Evolutionary conservation across 2,797 vertebrate species (phyloP).

Genomic region (Remorina albescens): DNA sequence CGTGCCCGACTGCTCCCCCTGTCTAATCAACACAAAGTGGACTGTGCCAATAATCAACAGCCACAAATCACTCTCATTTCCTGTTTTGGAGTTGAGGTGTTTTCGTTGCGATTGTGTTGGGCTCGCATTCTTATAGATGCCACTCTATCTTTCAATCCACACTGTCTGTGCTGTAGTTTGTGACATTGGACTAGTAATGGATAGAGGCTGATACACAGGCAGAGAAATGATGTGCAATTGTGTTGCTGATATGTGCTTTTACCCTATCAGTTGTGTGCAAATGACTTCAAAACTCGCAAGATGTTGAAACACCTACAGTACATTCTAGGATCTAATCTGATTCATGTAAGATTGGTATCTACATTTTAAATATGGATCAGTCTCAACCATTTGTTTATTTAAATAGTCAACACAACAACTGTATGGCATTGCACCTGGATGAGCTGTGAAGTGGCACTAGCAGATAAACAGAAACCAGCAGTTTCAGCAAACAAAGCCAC

Average conservation of each 20-base stretch:
- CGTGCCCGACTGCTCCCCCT: constrained; percentile 26
- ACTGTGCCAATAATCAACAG: constrained; percentile 45
- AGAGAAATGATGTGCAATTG: neutral
- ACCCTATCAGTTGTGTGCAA: no score
- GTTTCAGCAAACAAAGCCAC: neutral
- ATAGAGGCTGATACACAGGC: neutral
- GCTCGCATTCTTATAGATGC: constrained; percentile 1
- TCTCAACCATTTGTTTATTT: neutral
- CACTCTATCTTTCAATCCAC: neutral
- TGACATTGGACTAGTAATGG: constrained; percentile 1
- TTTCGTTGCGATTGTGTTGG: neutral
- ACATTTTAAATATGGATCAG: neutral
- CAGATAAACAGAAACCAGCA: neutral
- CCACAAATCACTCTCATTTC: constrained; percentile 62
- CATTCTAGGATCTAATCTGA: no score
- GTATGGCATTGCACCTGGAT: neutral
- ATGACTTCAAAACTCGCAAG: no score
- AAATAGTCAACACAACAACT: no score
- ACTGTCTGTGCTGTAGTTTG: constrained; percentile 9
- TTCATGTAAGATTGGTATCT: neutral
- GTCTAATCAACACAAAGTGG: constrained; percentile 57
- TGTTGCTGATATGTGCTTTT: constrained; percentile 5
- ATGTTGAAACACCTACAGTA: no score
- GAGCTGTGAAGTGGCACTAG: neutral
- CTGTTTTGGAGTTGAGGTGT: constrained; percentile 32